phyloP scores from a whole-genome alignment of 2,113 vertebrate genomes.

The Emydocephalus ijimae region DNA sequence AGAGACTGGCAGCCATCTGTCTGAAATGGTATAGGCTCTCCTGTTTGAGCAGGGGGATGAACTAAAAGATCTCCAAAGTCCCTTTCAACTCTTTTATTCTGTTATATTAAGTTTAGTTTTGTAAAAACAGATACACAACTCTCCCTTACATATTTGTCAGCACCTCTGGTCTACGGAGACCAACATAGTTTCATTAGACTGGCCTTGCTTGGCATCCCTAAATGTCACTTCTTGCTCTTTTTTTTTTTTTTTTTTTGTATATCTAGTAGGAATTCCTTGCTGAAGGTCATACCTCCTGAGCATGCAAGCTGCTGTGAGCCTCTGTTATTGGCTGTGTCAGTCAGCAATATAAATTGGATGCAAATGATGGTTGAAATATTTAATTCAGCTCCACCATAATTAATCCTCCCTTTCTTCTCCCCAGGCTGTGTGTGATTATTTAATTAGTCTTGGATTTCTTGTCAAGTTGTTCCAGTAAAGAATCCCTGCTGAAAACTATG shows the following conservation, averaged over 20 bases:
- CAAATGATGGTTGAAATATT: background rate
- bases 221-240: background rate
- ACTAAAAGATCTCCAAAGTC: background rate
- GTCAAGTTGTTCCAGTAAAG: background rate
- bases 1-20: background rate
- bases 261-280: background rate
- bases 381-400: background rate
- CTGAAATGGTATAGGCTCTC: background rate
- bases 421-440: background rate
- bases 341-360: background rate
- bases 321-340: background rate
- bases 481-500: background rate
- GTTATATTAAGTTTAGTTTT: background rate
- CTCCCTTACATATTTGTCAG: background rate
- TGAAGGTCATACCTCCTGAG: background rate
- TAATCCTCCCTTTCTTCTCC: conserved; percentile 1
- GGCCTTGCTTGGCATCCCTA: background rate
- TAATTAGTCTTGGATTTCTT: conserved; percentile 9
- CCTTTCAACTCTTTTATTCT: background rate
- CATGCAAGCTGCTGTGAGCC: no score
- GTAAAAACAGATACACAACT: background rate
- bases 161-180: background rate
- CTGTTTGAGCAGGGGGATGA: background rate
- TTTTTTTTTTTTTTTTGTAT: no score
- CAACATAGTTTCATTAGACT: background rate